These are phyloP conservation scores for Myocastor coypus DNA, from an alignment of 2,113 vertebrate species.

Conservation along the genomic window DNA sequence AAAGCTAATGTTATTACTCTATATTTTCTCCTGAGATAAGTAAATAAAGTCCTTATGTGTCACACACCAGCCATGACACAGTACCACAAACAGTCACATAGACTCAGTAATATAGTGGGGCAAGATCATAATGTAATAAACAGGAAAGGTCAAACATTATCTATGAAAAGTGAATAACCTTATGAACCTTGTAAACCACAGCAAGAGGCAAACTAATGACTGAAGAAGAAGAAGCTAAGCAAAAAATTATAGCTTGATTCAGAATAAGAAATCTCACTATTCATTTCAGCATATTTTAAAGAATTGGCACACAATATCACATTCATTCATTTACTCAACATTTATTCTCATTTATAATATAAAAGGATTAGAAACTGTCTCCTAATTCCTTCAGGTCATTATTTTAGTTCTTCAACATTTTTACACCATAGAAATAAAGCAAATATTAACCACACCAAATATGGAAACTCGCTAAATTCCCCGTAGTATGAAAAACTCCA, in stretches of 20 bases:
- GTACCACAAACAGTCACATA: not conserved
- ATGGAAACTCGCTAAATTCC: not conserved
- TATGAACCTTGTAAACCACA: not conserved
- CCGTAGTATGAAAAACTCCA: not conserved
- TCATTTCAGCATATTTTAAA: not conserved
- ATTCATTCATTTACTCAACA: not conserved
- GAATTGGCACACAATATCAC: not conserved
- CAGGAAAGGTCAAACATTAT: not conserved
- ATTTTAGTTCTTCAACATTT: not conserved
- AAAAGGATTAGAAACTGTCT: not conserved
- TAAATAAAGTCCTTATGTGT: not conserved
- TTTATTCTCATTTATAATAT: not conserved
- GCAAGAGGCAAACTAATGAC: not conserved
- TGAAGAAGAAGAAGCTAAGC: not conserved
- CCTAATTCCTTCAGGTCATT: not conserved
- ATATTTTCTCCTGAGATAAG: conserved; percentile 29
- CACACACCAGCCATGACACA: not conserved
- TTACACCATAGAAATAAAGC: not conserved
- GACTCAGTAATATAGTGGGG: not conserved
- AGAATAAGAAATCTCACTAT: not conserved
- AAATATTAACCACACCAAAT: not conserved
- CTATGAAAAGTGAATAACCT: not conserved
- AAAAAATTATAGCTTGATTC: not conserved
- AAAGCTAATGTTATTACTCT: conserved; percentile 3
- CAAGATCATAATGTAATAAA: not conserved